phyloP scores from a whole-genome alignment of 1,140 invertebrate species.

The Scylla paramamosain region DNA sequence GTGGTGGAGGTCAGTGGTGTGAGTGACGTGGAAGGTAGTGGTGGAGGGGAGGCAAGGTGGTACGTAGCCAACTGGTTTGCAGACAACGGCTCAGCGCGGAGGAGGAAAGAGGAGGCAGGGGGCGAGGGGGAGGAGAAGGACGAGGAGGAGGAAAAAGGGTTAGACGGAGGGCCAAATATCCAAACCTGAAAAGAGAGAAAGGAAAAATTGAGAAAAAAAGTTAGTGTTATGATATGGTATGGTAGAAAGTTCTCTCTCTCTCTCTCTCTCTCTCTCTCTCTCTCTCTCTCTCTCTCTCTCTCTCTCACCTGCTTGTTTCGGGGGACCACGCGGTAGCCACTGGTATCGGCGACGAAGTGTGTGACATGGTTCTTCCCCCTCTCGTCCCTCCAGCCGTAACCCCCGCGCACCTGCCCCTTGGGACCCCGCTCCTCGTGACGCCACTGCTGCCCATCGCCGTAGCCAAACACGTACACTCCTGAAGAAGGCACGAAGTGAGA shows the following conservation, averaged over 20 bases:
- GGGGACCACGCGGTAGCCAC: slow-evolving; percentile 57
- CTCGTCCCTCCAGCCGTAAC: slow-evolving; percentile 75
- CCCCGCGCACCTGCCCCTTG: slow-evolving; percentile 69
- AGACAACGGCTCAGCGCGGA: not conserved
- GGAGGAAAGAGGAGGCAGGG: not conserved
- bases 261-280: not conserved
- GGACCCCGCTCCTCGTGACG: slow-evolving; percentile 72
- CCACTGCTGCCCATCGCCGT: slow-evolving; percentile 72
- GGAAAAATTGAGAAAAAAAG: not conserved
- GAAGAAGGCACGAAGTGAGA: not conserved
- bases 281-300: not conserved
- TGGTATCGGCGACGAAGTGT: slow-evolving; percentile 70
- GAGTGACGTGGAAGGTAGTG: not conserved
- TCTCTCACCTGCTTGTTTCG: slow-evolving; percentile 56
- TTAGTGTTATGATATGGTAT: too few relatives aligned
- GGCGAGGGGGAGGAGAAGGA: not conserved
- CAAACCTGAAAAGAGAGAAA: not conserved
- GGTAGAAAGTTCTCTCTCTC: not conserved
- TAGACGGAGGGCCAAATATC: not conserved
- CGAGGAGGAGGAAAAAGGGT: not conserved
- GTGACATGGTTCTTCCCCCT: slow-evolving; percentile 63
- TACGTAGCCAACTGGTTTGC: not conserved
- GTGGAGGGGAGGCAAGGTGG: not conserved
- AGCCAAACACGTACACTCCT: slow-evolving; percentile 73
- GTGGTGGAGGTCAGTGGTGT: not conserved